These are phyloP conservation scores for Sylvilagus floridanus DNA, from an alignment of 2,797 vertebrate species.

Conservation along the genomic window DNA sequence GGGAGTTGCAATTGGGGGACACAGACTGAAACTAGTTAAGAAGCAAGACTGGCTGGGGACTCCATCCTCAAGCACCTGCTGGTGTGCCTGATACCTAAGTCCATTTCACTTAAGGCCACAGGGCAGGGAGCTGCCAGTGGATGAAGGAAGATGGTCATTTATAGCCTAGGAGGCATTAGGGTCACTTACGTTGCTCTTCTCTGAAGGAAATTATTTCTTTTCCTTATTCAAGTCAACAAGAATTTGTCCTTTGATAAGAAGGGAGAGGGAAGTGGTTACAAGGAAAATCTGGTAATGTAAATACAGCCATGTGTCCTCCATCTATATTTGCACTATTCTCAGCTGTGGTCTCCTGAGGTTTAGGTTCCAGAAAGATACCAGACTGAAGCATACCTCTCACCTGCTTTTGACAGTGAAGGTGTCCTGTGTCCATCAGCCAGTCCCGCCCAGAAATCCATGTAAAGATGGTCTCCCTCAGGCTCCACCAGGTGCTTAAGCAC, in stretches of 20 bases:
- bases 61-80: not conserved
- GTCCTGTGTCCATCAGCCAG: not conserved
- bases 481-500: not conserved
- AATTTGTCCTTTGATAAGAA: slow-evolving; percentile 15
- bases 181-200: not conserved
- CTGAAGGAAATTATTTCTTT: not conserved
- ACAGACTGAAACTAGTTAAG: not conserved
- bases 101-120: not conserved
- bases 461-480: not conserved
- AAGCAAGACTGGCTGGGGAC: too few relatives aligned
- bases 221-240: slow-evolving; percentile 2
- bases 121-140: too few relatives aligned
- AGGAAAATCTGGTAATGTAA: not conserved
- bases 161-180: not conserved
- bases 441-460: not conserved
- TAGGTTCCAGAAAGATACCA: not conserved
- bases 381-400: not conserved
- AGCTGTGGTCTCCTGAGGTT: not conserved
- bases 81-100: not conserved
- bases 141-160: not conserved
- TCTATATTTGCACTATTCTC: not conserved
- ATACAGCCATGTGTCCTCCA: not conserved
- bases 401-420: not conserved
- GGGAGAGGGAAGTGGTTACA: not conserved
- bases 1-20: not conserved